Percentiles rank a stretch among this genome's conserved stretches.
phyloP scores from a whole-genome alignment of 1,140 invertebrate species.

The Antheraea pernyi region DNA sequence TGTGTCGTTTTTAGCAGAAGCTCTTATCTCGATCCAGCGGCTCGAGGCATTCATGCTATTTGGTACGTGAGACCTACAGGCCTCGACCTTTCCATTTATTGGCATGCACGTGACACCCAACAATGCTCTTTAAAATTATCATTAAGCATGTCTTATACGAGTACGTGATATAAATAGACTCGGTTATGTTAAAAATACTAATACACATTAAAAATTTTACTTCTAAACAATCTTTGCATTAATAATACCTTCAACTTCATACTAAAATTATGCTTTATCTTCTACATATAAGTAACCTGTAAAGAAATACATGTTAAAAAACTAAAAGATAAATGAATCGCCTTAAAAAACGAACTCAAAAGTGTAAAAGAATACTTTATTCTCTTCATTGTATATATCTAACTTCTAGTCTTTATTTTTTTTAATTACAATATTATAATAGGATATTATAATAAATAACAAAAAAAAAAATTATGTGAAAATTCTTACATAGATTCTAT shows the following conservation, averaged over 20 bases:
- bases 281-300: not conserved
- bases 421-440: too few species aligned
- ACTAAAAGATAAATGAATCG: not conserved
- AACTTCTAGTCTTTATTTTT: too few species aligned
- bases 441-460: too few species aligned
- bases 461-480: too few species aligned
- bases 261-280: not conserved
- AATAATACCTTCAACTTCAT: not conserved
- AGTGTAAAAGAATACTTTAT: too few species aligned
- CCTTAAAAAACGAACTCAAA: not conserved
- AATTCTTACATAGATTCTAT: too few species aligned
- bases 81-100: conserved; percentile 23
- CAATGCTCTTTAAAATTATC: conserved; percentile 9
- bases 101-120: not conserved
- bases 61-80: conserved; percentile 78
- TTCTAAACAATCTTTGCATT: not conserved
- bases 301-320: not conserved
- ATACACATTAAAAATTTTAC: not conserved
- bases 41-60: conserved; percentile 83
- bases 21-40: conserved; percentile 84
- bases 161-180: conserved; percentile 50
- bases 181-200: conserved; percentile 27
- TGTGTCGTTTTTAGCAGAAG: conserved; percentile 84
- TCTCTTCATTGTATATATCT: too few species aligned
- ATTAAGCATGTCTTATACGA: conserved; percentile 31